Evolutionary conservation across 2,113 vertebrate genomes (phyloP).

Genomic region (Microtus ochrogaster): DNA sequence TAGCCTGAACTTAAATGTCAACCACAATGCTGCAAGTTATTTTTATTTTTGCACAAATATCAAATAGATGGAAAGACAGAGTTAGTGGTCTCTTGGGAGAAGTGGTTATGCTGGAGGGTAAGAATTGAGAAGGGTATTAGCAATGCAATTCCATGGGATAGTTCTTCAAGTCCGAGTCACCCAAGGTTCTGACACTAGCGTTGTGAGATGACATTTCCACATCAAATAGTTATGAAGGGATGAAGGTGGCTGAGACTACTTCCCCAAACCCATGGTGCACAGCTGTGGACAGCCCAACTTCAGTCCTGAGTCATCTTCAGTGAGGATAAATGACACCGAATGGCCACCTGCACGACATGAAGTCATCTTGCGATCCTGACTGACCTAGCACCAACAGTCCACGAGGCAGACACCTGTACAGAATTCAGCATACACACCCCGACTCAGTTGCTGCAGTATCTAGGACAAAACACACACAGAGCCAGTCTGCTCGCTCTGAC

Average conservation of each 20-base stretch:
- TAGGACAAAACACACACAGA: not conserved
- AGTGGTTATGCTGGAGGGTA: not conserved
- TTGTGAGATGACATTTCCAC: slow-evolving; percentile 13
- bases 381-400: slow-evolving; percentile 2
- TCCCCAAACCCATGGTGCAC: not conserved
- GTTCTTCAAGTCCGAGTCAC: not conserved
- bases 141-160: not conserved
- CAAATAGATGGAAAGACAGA: slow-evolving; percentile 21
- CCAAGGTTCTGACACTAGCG: not conserved
- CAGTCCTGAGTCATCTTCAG: not conserved
- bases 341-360: not conserved
- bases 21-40: not conserved
- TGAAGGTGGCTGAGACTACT: not conserved
- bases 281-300: not conserved
- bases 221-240: not conserved
- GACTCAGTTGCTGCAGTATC: not conserved
- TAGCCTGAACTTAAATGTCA: not conserved
- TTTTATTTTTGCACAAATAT: slow-evolving; percentile 53
- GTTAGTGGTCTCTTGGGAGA: not conserved
- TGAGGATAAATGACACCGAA: not conserved
- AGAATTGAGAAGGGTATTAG: not conserved
- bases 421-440: not conserved
- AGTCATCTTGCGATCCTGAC: not conserved
- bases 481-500: not conserved
- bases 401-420: not conserved